Conservation (phyloP, 2,888 invertebrate genomes). For the Julus scandinavius region DNA sequence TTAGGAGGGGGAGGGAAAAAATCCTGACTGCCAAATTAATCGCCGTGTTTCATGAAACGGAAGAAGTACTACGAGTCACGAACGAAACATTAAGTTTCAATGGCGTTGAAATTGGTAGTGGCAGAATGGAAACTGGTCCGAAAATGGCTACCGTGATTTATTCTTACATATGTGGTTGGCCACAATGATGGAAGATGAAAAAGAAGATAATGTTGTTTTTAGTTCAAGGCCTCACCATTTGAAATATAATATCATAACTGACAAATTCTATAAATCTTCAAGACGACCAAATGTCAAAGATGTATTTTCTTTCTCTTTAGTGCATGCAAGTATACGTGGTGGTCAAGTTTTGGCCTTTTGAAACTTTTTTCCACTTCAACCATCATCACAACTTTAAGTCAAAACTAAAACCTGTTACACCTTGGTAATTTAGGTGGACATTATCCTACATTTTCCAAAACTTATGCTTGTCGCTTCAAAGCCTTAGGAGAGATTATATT, state of each 20-base stretch:
- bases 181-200: neutral
- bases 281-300: neutral
- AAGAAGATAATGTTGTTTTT: neutral
- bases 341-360: too few species aligned
- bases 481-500: neutral
- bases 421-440: too few species aligned
- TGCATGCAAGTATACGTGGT: too few species aligned
- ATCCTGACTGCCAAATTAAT: neutral
- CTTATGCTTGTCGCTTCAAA: neutral
- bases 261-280: neutral
- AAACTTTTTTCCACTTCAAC: too few species aligned
- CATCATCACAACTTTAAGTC: too few species aligned
- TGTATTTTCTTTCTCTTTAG: neutral
- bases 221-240: neutral
- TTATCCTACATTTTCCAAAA: neutral
- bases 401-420: too few species aligned
- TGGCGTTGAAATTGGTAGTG: neutral
- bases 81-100: slow-evolving; percentile 23
- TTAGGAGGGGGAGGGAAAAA: neutral
- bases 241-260: neutral
- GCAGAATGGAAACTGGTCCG: slow-evolving; percentile 10
- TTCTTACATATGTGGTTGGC: neutral
- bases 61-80: slow-evolving; percentile 17
- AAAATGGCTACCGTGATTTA: neutral
- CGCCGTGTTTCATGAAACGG: neutral